Conservation (phyloP, 2,113 vertebrate species). For the Carassius carassius region DNA sequence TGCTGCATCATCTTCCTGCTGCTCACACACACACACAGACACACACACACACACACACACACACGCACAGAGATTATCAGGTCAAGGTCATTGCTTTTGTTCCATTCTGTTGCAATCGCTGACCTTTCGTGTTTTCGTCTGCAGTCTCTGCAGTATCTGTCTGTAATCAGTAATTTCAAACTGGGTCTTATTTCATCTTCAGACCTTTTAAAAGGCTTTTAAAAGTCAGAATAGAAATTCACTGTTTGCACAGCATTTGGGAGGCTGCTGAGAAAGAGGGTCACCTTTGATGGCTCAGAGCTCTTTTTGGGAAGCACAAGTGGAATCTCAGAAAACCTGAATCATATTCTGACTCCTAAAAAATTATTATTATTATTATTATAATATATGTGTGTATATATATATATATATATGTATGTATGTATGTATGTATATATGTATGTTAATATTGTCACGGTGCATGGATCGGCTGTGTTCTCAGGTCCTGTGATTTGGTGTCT, state of each 20-base stretch:
- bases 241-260: slow-evolving; percentile 19
- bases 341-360: no score
- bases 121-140: slow-evolving; percentile 30
- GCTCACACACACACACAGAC: neutral
- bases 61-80: slow-evolving; percentile 17
- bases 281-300: slow-evolving; percentile 12
- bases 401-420: no score
- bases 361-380: no score
- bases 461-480: no score
- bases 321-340: no score
- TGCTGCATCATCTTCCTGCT: slow-evolving; percentile 19
- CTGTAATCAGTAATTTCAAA: slow-evolving; percentile 24
- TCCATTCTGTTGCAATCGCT: slow-evolving; percentile 9
- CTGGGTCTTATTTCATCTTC: slow-evolving; percentile 33
- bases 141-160: slow-evolving; percentile 19
- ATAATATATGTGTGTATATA: no score
- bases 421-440: no score
- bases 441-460: no score
- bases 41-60: neutral
- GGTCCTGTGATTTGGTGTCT: no score
- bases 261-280: slow-evolving; percentile 12
- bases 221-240: slow-evolving; percentile 36
- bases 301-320: neutral
- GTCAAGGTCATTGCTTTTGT: slow-evolving; percentile 40
- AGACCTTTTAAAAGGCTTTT: slow-evolving; percentile 39